Base-by-base conservation (phyloP, 2,113 vertebrate genomes). In the Antechinus stuartii region DNA sequence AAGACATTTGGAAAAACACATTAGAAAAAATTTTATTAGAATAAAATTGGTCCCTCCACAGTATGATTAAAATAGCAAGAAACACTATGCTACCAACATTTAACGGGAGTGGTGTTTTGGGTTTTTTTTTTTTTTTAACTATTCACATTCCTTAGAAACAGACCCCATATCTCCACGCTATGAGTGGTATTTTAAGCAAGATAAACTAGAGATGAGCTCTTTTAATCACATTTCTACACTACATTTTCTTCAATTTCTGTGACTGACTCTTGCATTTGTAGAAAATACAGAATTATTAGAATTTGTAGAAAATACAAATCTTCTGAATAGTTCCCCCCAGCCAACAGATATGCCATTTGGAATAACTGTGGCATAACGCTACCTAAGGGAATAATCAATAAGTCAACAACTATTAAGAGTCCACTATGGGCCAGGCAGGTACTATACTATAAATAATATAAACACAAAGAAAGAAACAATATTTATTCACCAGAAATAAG, bases 201-300 rank as follows among this genome's bases (percentile, higher is more conserved):
- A 95, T 22, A 90, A 91, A 94, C 90, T 92, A 94, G 92, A 96
- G 93, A 95, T 91, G 92, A 94, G 68, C 91, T 91, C 93, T 3
- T 49, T 54, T 91, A 96, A 90, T 46, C 26, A 35, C 54, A 90
- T 56, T 94, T 94, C 93, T 55, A 92, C 53, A 55, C 26, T 94
- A 16, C 26, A 55, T 90, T 92, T 93, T 57, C 91, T 56, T 93
- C 90, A 90, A 54, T 76, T 76, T n/a, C n/a, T 76, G n/a, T 76
- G 35, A 76, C 2, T 42, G 68, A 76, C 68, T 22, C 35, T 76
- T 16, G 8, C 68, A 76, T 42, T 42, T 76, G 68, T 6, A 42
- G 16, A 76, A 76, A 76, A 76, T 76, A n/a, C 3, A 76, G 35
- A n/a, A 76, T 76, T 22, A 50, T 50, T 50, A 50, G 50, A 50